Evolutionary conservation across 2,888 invertebrate species (phyloP), one percentile per base, ranked within the genome.

Genomic region (Leucophenga montana): DNA sequence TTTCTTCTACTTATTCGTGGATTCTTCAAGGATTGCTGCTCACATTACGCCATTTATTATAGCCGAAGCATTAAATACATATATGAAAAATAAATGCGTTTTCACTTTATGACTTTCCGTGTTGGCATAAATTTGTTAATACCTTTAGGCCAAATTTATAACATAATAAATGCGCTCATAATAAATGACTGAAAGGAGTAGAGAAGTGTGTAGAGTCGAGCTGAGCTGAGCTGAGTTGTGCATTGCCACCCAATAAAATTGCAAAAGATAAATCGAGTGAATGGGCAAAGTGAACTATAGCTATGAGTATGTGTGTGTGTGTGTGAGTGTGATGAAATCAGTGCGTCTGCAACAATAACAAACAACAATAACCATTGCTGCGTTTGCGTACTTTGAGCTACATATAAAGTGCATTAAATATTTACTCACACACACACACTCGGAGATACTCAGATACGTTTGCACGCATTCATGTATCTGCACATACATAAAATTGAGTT

Each of bases 131-230:
- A 82, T 83, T 82, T 82, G 82, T 82, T 82, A 82, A 82, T 82
- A 82, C 82, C 82, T 82, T 82, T 84, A 82, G 82, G 82, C 82
- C 82, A 84, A 84, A 85, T 85, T 85, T 84, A 84, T 86, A 85
- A 82, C 80, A 85, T 85, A 85, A 85, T 85, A 84, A 85, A 85
- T 85, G 86, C 39, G 39, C 84, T 85, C 78, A 80, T 82, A 82
- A 81, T 83, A 82, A 81, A 84, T 85, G 79, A 84, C 75, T 83
- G 78, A 83, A 80, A 66, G 44, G 57, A 14, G 46, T 20, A 14
- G 4, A 11, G 22, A 59, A 20, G 9, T 22, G 57, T 27, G 14
- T 61, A 76, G 48, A 70, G 82, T 33, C 3, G 44, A 44, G 54
- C 1, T 39, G 44, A 39, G 54, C 13, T 22, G n/a, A 54, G 18